phyloP scores from a whole-genome alignment of 1,140 invertebrate species.

The Bombus soroeensis region DNA sequence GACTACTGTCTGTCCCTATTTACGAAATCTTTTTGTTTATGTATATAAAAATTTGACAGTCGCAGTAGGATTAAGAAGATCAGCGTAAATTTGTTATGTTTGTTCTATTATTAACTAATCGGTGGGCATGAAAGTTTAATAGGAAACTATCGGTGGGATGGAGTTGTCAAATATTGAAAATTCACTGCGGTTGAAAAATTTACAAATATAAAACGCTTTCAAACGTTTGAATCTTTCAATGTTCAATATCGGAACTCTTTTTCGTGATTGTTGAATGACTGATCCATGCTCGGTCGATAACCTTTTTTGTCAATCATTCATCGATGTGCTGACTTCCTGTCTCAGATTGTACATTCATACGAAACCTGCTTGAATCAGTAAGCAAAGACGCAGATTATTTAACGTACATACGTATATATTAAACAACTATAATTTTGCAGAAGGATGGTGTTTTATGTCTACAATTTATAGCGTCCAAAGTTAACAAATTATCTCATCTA shows the following conservation, averaged over 20 bases:
- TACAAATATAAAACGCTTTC: neutral
- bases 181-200: neutral
- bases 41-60: too few species aligned
- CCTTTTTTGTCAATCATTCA: neutral
- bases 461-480: neutral
- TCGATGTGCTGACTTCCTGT: neutral
- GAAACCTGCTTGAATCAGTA: neutral
- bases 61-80: too few species aligned
- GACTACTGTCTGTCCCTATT: too few species aligned
- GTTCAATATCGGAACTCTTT: neutral
- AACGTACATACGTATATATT: constrained; percentile 12
- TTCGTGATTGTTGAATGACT: neutral
- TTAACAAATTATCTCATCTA: neutral
- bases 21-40: too few species aligned
- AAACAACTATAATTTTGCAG: neutral
- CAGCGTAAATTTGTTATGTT: too few species aligned
- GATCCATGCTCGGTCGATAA: neutral
- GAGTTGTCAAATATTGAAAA: neutral
- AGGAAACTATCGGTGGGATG: neutral
- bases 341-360: neutral
- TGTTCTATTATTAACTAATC: too few species aligned
- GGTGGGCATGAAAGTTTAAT: neutral
- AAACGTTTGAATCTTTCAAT: neutral
- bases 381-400: neutral
- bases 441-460: neutral